These are phyloP conservation scores for Artemia sinica DNA, from an alignment of 2,888 invertebrate species.

Conservation along the genomic window DNA sequence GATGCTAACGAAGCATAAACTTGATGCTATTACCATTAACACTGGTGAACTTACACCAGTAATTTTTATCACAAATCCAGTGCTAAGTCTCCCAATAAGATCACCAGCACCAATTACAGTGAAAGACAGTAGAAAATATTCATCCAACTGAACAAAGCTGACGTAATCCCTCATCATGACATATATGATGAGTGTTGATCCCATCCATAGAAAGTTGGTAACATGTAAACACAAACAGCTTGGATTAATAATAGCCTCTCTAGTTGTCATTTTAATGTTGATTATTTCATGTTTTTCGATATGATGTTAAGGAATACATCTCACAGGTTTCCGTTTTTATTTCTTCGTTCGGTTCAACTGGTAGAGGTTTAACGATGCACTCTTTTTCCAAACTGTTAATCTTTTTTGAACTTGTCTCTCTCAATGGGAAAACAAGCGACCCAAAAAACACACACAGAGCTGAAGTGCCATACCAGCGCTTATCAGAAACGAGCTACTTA, in stretches of 20 bases:
- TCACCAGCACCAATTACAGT: conserved; percentile 26
- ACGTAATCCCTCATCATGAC: conserved; percentile 27
- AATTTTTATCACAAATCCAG: conserved; percentile 23
- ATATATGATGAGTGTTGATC: conserved; percentile 26
- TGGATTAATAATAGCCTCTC: conserved; percentile 16
- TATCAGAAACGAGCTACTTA: conserved; percentile 26
- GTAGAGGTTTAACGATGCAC: too few species aligned
- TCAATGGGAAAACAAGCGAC: conserved; percentile 15
- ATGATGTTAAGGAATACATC: too few species aligned
- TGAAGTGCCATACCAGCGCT: conserved; percentile 26
- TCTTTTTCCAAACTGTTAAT: too few species aligned
- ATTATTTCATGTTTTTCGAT: too few species aligned
- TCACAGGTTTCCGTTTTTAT: too few species aligned
- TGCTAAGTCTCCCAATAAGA: conserved; percentile 24
- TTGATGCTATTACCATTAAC: conserved; percentile 23
- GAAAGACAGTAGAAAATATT: conserved; percentile 23
- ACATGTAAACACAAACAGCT: conserved; percentile 25
- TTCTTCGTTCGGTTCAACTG: too few species aligned
- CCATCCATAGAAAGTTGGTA: conserved; percentile 24
- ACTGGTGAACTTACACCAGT: conserved; percentile 21
- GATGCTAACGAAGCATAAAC: conserved; percentile 23
- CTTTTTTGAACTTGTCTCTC: background rate
- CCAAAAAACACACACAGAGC: conserved; percentile 24
- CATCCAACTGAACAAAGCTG: conserved; percentile 22
- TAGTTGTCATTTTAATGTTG: conserved; percentile 15